These are phyloP conservation scores for Dipodomys merriami DNA, from an alignment of 2,113 vertebrate species.

Conservation along the genomic window DNA sequence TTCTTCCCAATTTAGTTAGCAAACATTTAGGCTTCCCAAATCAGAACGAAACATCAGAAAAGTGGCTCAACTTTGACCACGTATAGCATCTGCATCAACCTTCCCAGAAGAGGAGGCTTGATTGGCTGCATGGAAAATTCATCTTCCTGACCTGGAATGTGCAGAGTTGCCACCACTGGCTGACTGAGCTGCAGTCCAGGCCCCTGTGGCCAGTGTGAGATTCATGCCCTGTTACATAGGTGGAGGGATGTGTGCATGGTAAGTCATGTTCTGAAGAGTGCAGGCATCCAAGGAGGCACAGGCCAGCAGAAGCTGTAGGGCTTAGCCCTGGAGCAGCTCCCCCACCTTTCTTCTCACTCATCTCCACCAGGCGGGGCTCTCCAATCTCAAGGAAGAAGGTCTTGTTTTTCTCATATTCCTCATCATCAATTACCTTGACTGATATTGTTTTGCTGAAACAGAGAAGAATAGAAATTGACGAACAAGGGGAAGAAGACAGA, in stretches of 20 bases:
- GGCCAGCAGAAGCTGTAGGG: conserved; percentile 87
- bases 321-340: conserved; percentile 83
- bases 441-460: conserved; percentile 97
- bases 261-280: conserved; percentile 81
- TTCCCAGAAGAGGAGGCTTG: background rate
- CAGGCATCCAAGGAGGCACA: conserved; percentile 85
- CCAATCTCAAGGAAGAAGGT: conserved; percentile 98
- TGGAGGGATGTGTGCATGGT: conserved; percentile 78
- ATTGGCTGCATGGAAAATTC: background rate
- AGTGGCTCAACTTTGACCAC: background rate
- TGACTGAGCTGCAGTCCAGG: background rate
- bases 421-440: conserved; percentile 98
- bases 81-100: background rate
- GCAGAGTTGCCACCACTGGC: background rate
- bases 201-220: background rate
- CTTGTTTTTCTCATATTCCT: conserved; percentile 99
- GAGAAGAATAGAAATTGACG: conserved; percentile 88
- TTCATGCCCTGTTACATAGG: conserved; percentile 85
- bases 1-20: background rate
- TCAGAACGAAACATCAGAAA: background rate
- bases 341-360: conserved; percentile 99
- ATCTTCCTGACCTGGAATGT: background rate
- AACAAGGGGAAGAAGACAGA: conserved; percentile 74
- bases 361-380: conserved; percentile 96
- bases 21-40: background rate